phyloP scores from a whole-genome alignment of 2,113 vertebrate genomes.

The Bujurquina vittata region DNA sequence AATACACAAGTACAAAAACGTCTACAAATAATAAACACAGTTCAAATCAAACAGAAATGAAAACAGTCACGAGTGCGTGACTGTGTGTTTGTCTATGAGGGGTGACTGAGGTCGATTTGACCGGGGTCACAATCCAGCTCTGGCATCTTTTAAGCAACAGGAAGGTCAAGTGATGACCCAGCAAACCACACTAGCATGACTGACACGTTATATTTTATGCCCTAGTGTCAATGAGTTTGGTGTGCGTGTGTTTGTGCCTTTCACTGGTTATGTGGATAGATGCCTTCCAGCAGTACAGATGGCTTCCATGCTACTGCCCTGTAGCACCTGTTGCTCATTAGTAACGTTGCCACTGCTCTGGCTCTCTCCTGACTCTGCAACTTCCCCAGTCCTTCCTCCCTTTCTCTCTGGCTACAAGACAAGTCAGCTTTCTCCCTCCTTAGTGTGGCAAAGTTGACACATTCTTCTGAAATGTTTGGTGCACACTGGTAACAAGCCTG shows the following conservation, averaged over 20 bases:
- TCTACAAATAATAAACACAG: slow-evolving; percentile 3
- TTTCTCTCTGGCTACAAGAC: slow-evolving; percentile 43
- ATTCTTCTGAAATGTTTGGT: slow-evolving; percentile 59
- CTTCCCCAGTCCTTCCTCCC: slow-evolving; percentile 24
- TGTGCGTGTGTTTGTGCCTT: slow-evolving; percentile 62
- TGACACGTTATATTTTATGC: slow-evolving; percentile 69
- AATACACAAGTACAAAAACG: slow-evolving; percentile 14
- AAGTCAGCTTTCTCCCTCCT: slow-evolving; percentile 25
- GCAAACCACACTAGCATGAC: slow-evolving; percentile 51
- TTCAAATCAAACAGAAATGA: neutral
- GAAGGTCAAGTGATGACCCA: slow-evolving; percentile 71
- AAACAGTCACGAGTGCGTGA: slow-evolving; percentile 17
- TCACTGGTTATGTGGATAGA: slow-evolving; percentile 47
- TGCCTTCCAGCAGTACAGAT: slow-evolving; percentile 65
- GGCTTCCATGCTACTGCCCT: slow-evolving; percentile 61
- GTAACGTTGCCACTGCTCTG: slow-evolving; percentile 68
- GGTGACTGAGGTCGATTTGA: slow-evolving; percentile 55
- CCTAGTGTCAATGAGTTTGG: slow-evolving; percentile 66
- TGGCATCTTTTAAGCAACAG: slow-evolving; percentile 64
- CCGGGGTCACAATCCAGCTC: slow-evolving; percentile 53
- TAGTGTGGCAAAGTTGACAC: slow-evolving; percentile 72
- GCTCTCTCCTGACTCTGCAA: slow-evolving; percentile 50
- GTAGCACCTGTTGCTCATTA: slow-evolving; percentile 79
- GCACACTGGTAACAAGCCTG: slow-evolving; percentile 56
- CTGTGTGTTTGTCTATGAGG: slow-evolving; percentile 42